Conservation (phyloP, 2,113 vertebrate species). For the Perca flavescens region DNA sequence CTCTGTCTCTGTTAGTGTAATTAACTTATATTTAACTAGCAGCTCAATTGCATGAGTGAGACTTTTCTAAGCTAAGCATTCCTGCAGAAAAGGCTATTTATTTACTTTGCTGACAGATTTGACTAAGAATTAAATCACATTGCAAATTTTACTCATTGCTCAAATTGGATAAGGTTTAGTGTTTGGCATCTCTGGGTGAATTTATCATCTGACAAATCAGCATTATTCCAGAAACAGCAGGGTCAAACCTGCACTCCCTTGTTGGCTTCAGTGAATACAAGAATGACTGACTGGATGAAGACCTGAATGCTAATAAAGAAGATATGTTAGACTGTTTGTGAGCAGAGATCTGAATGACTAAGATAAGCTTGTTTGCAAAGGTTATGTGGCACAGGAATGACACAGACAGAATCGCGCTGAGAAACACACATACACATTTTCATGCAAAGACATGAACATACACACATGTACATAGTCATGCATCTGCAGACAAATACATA, state of each 20-base stretch:
- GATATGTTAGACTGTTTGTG: not conserved
- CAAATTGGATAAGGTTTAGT: conserved; percentile 53
- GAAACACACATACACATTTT: not conserved
- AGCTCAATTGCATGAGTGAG: conserved; percentile 14
- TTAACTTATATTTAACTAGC: conserved; percentile 53
- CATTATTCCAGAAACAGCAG: conserved; percentile 48
- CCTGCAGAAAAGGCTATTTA: conserved; percentile 42
- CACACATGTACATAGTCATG: not conserved
- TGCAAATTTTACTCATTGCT: conserved; percentile 49
- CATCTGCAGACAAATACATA: conserved; percentile 26
- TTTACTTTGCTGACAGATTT: conserved; percentile 51
- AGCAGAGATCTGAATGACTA: conserved; percentile 12
- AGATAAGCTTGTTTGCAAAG: conserved; percentile 25
- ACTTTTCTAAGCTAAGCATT: conserved; percentile 26
- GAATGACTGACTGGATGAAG: conserved; percentile 6
- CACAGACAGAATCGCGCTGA: not conserved
- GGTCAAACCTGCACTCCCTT: conserved; percentile 10
- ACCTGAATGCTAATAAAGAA: conserved; percentile 10
- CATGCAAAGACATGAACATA: not conserved
- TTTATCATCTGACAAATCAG: conserved; percentile 58
- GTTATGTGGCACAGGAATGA: not conserved
- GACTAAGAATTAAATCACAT: conserved; percentile 32
- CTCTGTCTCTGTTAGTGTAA: conserved; percentile 19
- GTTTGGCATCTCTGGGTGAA: conserved; percentile 52
- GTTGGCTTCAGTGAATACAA: conserved; percentile 26